These are phyloP conservation scores for Melinopterus prodromus DNA, from an alignment of 2,888 invertebrate genomes.

Conservation along the genomic window DNA sequence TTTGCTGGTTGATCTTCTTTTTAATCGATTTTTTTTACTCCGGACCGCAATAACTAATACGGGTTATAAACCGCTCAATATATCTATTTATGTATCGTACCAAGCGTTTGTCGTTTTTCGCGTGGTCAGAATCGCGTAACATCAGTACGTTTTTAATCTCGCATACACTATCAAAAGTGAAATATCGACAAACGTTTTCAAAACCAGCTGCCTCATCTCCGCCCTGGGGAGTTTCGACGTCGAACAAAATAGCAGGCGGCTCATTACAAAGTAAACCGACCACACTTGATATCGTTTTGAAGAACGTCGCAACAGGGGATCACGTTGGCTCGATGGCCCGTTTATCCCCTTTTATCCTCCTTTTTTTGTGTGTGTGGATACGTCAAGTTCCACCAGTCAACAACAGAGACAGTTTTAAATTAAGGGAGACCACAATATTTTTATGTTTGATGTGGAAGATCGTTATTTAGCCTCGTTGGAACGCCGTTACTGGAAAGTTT, in stretches of 20 bases:
- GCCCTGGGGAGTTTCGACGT: background rate
- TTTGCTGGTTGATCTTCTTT: too few relatives aligned
- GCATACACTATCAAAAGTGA: background rate
- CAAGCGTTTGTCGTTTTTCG: too few relatives aligned
- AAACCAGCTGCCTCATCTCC: background rate
- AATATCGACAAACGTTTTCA: background rate
- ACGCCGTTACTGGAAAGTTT: background rate
- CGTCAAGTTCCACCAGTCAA: background rate
- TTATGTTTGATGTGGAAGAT: background rate
- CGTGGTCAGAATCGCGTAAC: background rate
- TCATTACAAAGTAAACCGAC: background rate
- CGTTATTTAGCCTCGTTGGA: background rate
- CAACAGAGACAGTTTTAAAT: background rate
- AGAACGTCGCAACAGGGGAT: constrained; percentile 4
- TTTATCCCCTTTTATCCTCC: background rate
- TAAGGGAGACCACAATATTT: background rate
- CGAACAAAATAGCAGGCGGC: background rate
- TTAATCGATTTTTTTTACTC: too few relatives aligned
- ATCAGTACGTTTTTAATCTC: background rate
- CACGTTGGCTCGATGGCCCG: background rate
- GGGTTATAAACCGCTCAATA: too few relatives aligned
- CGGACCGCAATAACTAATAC: too few relatives aligned
- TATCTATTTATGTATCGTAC: too few relatives aligned
- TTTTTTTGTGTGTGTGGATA: background rate
- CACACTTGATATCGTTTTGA: background rate